These are phyloP conservation scores for Syngnathus typhle DNA, from an alignment of 2,113 vertebrate genomes.

Conservation along the genomic window DNA sequence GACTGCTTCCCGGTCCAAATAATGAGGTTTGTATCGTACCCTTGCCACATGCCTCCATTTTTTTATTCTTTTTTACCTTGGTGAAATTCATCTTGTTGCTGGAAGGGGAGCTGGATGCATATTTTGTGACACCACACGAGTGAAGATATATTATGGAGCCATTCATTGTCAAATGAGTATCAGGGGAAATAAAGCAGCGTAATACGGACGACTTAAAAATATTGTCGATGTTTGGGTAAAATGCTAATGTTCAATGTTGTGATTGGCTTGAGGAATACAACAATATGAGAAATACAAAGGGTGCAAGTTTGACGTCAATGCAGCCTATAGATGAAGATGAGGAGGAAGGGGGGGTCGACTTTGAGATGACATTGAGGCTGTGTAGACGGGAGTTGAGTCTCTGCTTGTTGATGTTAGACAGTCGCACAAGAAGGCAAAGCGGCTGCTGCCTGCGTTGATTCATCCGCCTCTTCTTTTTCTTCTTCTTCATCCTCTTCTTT, in stretches of 20 bases:
- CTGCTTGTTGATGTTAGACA: slow-evolving; percentile 73
- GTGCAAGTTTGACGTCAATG: slow-evolving; percentile 42
- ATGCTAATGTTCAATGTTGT: background rate
- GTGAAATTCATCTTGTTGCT: background rate
- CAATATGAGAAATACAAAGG: slow-evolving; percentile 34
- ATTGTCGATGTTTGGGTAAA: background rate
- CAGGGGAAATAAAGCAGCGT: background rate
- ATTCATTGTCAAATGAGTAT: slow-evolving; percentile 8
- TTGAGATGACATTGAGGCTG: slow-evolving; percentile 81
- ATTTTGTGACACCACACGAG: slow-evolving; percentile 19
- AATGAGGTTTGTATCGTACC: slow-evolving; percentile 33
- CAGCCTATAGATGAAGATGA: slow-evolving; percentile 46
- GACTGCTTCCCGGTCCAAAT: slow-evolving; percentile 51
- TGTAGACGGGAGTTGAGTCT: slow-evolving; percentile 73
- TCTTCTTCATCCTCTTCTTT: slow-evolving; percentile 36
- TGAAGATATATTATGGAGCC: slow-evolving; percentile 13
- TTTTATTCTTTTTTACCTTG: background rate
- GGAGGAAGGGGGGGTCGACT: slow-evolving; percentile 65
- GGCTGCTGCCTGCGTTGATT: slow-evolving; percentile 67
- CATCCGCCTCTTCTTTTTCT: slow-evolving; percentile 53
- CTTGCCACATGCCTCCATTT: slow-evolving; percentile 35
- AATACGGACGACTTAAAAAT: background rate
- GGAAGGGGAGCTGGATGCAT: background rate
- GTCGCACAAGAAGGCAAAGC: slow-evolving; percentile 66
- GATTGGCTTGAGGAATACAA: slow-evolving; percentile 2